Evolutionary conservation across 2,888 invertebrate species (phyloP).

Genomic region (Eupithecia abbreviata): DNA sequence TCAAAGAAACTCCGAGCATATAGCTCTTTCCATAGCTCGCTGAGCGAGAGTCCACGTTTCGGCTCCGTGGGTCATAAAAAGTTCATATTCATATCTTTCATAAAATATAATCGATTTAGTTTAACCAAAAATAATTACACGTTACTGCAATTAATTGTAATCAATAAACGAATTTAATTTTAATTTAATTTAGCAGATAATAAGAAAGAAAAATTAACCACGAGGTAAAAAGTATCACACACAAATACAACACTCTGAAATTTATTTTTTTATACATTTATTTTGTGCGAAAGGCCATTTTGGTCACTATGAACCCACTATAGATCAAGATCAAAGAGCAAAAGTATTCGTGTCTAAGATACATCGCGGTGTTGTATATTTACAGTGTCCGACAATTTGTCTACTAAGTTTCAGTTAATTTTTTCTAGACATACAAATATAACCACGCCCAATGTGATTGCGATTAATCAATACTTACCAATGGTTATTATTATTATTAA

Average conservation of each 20-base stretch:
- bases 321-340: slow-evolving; percentile 75
- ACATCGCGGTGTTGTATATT: slow-evolving; percentile 53
- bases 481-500: no score
- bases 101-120: no score
- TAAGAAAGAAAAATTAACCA: no score
- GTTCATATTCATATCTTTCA: no score
- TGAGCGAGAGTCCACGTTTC: no score
- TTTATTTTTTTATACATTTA: slow-evolving; percentile 19
- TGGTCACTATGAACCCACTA: slow-evolving; percentile 49
- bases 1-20: no score
- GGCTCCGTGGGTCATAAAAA: no score
- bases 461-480: neutral
- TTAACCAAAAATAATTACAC: no score
- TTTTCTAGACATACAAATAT: neutral
- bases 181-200: no score
- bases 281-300: slow-evolving; percentile 31
- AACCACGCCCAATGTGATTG: neutral
- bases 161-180: no score
- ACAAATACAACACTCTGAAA: neutral
- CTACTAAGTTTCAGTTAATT: neutral
- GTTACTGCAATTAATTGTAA: no score
- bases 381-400: slow-evolving; percentile 16
- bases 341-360: slow-evolving; percentile 66
- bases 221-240: neutral
- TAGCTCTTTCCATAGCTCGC: no score